Base-by-base conservation (phyloP, 2,113 vertebrate genomes). In the Columbina picui region DNA sequence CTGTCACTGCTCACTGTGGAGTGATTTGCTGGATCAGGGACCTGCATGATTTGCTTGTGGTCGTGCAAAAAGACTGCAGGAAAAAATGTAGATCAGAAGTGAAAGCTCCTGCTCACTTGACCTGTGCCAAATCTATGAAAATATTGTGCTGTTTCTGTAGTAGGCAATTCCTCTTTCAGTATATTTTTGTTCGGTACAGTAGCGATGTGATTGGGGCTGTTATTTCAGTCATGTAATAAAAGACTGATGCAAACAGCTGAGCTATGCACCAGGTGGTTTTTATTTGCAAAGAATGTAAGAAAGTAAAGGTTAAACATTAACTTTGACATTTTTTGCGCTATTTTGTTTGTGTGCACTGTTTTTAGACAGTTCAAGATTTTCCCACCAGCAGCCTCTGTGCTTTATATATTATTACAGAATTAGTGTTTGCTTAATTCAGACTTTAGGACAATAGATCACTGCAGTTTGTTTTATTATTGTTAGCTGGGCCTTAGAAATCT, bases 231-330 rank as follows among this genome's bases (percentile, higher is more conserved):
- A 12, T 8, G 68, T 27, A 92, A 2, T 87, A 65, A 80, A 85
- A 89, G 56, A 17, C 71, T 88, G 71, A 90, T 87, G 39, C 65
- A 93, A 96, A 92, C 73, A 89, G 45, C 90, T 63, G 17, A 88
- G 27, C 65, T 82, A 36, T 71, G 53, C 65, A 90, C 80, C 92
- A 92, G 92, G 93, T 96, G 94, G 52, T 92, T 96, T 96, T 94
- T 92, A 87, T 97, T 97, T 94, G 86, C 2, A 2, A 76, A 89
- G 82, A 88, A 70, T 95, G 67, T 83, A 63, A 85, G 80, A 96
- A 95, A 80, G 82, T 80, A 34, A 82, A 90, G 70, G 75, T 89
- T 91, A 90, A 91, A 85, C 25, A 45, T 65, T 27, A 68, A 21
- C 56, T 78, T 81, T 65, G 39, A 76, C 29, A 1, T n/a, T 80